Evolutionary conservation across 2,797 vertebrate species (phyloP), one percentile per base, ranked within the genome.

Genomic region (Miichthys miiuy): DNA sequence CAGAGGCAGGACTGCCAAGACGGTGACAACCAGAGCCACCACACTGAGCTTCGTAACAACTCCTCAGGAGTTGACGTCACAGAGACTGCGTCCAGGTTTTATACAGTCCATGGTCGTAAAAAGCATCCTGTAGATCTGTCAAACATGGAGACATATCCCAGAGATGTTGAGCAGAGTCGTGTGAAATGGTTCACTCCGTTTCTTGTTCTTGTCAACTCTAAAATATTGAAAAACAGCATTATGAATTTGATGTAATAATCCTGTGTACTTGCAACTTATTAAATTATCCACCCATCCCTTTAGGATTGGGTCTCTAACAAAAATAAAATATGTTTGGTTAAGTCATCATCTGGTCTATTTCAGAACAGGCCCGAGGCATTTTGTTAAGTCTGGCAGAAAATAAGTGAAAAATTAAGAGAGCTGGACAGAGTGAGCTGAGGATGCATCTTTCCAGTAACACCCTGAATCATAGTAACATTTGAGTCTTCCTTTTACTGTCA

Each of bases 371-470:
- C 12, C 0, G 42, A 44, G 12, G 10, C 11, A 12, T 44, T 44
- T 14, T 44, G 3, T 14, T 44, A 13, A 14, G 13, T 44, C 42
- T 44, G 42, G 57, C 7, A 55, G 12, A 38, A 4, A 61, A 47
- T 14, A 12, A 21, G 21, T 9, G 8, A 0, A 0, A 27, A 27
- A 20, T 30, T 38, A 38, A 44, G 0, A 41, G 34, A 44, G 34
- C 48, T 42, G 30, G 30, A n/a, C n/a, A 25, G 17, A 50, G 63
- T 70, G 64, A 74, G 38, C 41, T 44, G 62, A 77, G 60, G 64
- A 50, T 23, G 42, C 20, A 30, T 34, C 55, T 54, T 72, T 58
- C 46, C 47, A 63, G 52, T 47, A 44, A 70, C 44, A 38, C 72
- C 64, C 60, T 57, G 42, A 66, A 67, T 67, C 11, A 38, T 6